These are phyloP conservation scores for Brachionus calyciflorus DNA, from an alignment of 1,140 invertebrate genomes.

Conservation along the genomic window DNA sequence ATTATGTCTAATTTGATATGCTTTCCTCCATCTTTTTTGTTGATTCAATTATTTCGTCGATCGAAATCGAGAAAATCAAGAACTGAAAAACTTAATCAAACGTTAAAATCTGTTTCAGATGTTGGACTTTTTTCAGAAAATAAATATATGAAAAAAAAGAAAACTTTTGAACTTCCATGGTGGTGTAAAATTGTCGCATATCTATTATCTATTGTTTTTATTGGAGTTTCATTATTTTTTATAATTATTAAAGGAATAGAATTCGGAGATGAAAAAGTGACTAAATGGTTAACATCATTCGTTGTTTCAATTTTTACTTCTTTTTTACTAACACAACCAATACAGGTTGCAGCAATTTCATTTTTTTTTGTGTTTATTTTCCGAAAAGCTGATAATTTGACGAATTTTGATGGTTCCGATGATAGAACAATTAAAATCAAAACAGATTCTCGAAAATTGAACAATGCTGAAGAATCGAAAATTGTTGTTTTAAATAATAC, in stretches of 20 bases:
- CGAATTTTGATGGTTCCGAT: constrained; percentile 55
- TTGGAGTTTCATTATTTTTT: constrained; percentile 62
- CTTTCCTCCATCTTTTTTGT: neutral
- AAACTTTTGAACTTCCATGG: constrained; percentile 60
- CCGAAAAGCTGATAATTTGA: constrained; percentile 61
- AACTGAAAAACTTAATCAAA: neutral
- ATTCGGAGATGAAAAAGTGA: constrained; percentile 64
- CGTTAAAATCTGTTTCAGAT: neutral
- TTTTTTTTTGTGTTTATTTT: constrained; percentile 62
- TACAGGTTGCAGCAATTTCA: constrained; percentile 63
- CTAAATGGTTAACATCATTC: constrained; percentile 65
- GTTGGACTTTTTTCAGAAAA: neutral
- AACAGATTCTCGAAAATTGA: no score
- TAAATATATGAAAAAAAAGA: neutral
- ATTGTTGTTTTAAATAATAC: no score
- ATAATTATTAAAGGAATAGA: constrained; percentile 64
- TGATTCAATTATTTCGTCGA: constrained; percentile 11
- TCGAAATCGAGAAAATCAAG: neutral
- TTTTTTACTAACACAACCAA: constrained; percentile 64
- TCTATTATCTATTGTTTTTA: constrained; percentile 60
- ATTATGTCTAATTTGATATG: neutral
- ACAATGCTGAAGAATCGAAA: no score
- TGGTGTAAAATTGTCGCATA: constrained; percentile 63
- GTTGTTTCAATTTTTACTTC: constrained; percentile 64
- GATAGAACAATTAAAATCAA: neutral